Conservation (phyloP, 2,888 invertebrate species). For the Strigamia crassipes region DNA sequence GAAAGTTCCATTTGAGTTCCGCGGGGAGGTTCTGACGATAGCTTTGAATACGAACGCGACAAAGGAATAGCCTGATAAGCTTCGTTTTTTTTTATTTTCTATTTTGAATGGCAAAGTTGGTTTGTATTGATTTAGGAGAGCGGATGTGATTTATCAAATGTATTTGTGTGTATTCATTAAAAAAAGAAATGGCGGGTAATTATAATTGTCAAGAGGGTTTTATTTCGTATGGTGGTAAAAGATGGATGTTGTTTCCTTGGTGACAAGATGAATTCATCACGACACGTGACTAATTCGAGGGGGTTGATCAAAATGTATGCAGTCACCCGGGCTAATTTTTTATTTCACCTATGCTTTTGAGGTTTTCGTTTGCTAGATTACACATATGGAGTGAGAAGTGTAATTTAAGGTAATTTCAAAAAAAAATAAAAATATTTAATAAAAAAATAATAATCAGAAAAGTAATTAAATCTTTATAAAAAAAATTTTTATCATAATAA, state of each 20-base stretch:
- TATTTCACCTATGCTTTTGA: neutral
- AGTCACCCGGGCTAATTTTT: neutral
- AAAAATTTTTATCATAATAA: too few species aligned
- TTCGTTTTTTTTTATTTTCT: neutral
- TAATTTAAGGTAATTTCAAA: neutral
- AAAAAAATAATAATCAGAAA: neutral
- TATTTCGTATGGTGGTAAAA: neutral
- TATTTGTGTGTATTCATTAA: neutral
- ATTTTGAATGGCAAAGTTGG: neutral
- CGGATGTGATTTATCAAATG: slow-evolving; percentile 34
- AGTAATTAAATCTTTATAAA: too few species aligned
- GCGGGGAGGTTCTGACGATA: neutral
- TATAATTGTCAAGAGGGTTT: slow-evolving; percentile 7
- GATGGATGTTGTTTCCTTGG: slow-evolving; percentile 42
- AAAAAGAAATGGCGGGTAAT: neutral
- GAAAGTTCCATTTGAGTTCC: slow-evolving; percentile 15
- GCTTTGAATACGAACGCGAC: neutral
- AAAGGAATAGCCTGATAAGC: slow-evolving; percentile 20
- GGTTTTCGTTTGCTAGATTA: neutral
- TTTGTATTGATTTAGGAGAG: neutral
- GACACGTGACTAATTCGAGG: slow-evolving; percentile 26
- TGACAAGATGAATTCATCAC: slow-evolving; percentile 40
- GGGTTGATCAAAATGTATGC: neutral
- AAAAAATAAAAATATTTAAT: neutral
- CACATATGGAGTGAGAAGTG: neutral